Base-by-base conservation (phyloP, 2,888 invertebrate genomes). In the Pantelozetes paolii region DNA sequence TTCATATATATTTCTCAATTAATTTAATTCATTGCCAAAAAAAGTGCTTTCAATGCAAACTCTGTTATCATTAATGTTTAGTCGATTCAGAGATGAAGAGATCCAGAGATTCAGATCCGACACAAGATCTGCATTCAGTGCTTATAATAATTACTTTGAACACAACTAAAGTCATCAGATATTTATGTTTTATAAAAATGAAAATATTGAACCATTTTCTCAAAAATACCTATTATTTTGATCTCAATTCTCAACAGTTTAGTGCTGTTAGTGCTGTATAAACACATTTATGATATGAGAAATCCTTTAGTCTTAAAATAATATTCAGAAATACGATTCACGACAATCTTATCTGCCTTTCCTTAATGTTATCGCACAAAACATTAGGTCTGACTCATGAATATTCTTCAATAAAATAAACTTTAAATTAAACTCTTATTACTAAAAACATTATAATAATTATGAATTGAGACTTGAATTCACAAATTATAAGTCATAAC, bases 281-380 rank as follows among this genome's bases (percentile, higher is more conserved):
- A 54, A 54, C 54, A 54, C 54, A 54, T 54, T 20, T 54, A 54
- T 26, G 54, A 54, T 54, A 54, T 54, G 54, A 50, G 26, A 50
- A 54, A 54, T 54, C 23, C 11, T 26, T 54, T 23, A 1, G 54
- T 11, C 6, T 54, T 54, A 23, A 15, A 54, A 23, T 54, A 54
- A 54, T 23, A 54, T 20, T 6, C 2, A 50, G n/a, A 23, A 54
- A 54, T 54, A 54, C 26, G 54, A 54, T 54, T 54, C 26, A 54
- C 26, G 23, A 5, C 26, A 54, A 54, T 54, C 54, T 54, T 54
- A 26, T 54, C 26, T 23, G 11, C 26, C 23, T 54, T 26, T 54
- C 54, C 23, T 23, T 54, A 26, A 54, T 54, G 26, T 26, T 54
- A 54, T 54, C 54, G 5, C 54, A 26, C 20, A 54, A 54, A 23